Conservation (phyloP, 2,797 vertebrate genomes). For the Heterohyrax brucei region DNA sequence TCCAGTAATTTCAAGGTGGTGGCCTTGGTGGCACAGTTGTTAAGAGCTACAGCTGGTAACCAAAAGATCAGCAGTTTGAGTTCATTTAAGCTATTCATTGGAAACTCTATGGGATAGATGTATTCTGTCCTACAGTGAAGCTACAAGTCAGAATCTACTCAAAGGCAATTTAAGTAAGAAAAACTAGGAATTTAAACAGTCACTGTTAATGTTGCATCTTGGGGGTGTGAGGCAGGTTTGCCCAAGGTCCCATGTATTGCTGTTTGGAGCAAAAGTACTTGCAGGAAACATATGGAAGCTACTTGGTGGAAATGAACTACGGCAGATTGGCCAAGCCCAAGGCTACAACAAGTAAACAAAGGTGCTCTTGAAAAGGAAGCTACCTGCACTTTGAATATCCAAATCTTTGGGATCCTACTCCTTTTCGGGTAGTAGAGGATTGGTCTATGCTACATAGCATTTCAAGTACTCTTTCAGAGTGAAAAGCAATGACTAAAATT, state of each 20-base stretch:
- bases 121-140: no score
- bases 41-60: no score
- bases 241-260: not conserved
- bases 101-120: no score
- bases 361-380: not conserved
- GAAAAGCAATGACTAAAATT: not conserved
- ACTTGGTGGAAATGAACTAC: not conserved
- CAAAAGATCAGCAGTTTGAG: no score
- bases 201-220: not conserved
- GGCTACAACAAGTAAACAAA: not conserved
- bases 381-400: not conserved
- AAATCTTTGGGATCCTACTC: not conserved
- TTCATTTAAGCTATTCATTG: no score
- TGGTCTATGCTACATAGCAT: not conserved
- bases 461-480: not conserved
- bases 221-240: not conserved
- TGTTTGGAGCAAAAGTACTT: not conserved
- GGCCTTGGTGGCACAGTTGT: no score
- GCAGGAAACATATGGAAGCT: not conserved
- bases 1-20: not conserved
- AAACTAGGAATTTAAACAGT: not conserved
- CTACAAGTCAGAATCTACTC: no score
- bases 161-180: not conserved
- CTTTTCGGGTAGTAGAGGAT: not conserved
- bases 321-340: not conserved